phyloP scores from a whole-genome alignment of 2,113 vertebrate species.

The Rynchops niger region DNA sequence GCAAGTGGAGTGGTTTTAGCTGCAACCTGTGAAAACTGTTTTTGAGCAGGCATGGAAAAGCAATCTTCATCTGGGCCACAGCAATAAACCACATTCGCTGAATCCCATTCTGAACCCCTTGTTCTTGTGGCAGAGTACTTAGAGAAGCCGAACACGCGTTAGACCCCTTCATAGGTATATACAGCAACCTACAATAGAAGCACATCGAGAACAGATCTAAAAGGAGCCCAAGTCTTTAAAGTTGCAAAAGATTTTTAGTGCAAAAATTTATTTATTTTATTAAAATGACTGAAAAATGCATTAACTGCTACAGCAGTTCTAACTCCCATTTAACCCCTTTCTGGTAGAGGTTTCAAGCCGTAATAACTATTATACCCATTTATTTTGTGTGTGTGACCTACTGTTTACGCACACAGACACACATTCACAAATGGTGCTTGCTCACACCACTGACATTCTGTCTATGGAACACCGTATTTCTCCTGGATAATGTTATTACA shows the following conservation, averaged over 20 bases:
- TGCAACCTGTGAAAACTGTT: not conserved
- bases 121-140: not conserved
- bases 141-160: fast-evolving
- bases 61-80: not conserved
- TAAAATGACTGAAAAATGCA: not conserved
- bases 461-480: not conserved
- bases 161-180: not conserved
- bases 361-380: not conserved
- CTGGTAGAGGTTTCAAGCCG: not conserved
- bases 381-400: not conserved
- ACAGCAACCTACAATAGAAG: not conserved
- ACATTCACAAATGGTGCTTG: not conserved
- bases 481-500: not conserved
- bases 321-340: not conserved
- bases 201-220: not conserved
- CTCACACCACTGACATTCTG: not conserved
- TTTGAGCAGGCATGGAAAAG: not conserved
- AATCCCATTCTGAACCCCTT: not conserved
- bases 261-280: not conserved
- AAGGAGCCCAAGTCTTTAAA: not conserved
- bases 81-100: not conserved
- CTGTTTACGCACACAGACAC: not conserved
- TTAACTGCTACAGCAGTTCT: not conserved
- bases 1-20: not conserved
- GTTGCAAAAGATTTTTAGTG: not conserved